Conservation (phyloP, 2,888 invertebrate species). For the Gisinianus flammeolus region DNA sequence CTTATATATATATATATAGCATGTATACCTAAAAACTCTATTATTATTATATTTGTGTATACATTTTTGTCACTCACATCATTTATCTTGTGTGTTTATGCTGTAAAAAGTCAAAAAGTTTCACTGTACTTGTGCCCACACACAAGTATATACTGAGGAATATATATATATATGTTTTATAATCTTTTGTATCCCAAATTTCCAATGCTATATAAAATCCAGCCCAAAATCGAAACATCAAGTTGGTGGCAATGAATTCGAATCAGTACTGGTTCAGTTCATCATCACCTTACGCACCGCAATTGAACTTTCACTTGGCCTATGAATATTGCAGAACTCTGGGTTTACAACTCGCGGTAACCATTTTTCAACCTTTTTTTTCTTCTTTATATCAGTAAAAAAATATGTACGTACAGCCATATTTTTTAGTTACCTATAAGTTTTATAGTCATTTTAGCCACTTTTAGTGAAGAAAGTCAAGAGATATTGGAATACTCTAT, state of each 20-base stretch:
- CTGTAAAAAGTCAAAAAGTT: too few relatives aligned
- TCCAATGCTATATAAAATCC: constrained; percentile 17
- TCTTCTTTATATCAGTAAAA: not conserved
- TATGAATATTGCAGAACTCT: constrained; percentile 87
- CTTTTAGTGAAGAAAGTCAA: too few relatives aligned
- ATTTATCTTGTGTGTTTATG: not conserved
- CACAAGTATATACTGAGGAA: too few relatives aligned
- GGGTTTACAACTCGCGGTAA: constrained; percentile 72
- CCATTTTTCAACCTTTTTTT: not conserved
- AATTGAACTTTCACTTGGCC: constrained; percentile 78
- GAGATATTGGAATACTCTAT: too few relatives aligned
- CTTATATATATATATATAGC: not conserved
- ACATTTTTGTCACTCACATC: not conserved
- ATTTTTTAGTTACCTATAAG: too few relatives aligned
- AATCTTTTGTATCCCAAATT: too few relatives aligned
- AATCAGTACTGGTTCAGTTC: constrained; percentile 59
- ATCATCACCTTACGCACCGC: constrained; percentile 58
- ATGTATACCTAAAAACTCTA: too few relatives aligned
- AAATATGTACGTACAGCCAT: not conserved
- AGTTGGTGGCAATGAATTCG: constrained; percentile 58
- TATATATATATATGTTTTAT: too few relatives aligned
- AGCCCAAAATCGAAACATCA: constrained; percentile 57
- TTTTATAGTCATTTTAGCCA: too few relatives aligned
- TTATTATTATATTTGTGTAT: too few relatives aligned
- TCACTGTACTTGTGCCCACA: too few relatives aligned